Base-by-base conservation (phyloP, 2,113 vertebrate genomes). In the Myrmecophaga tridactyla region DNA sequence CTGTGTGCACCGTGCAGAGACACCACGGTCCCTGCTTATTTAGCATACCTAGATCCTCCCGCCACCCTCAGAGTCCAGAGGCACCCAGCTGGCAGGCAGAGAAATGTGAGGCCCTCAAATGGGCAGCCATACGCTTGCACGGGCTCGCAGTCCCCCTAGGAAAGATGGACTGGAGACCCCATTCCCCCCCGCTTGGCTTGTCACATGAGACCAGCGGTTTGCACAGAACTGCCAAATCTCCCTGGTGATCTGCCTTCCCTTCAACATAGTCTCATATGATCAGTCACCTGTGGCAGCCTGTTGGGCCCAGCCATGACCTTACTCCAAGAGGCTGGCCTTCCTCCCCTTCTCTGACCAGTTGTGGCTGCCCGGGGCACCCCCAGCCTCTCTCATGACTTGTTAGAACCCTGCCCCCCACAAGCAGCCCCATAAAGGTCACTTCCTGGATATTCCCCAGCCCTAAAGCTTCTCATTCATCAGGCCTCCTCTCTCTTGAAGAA, bases 401-500 rank as follows among this genome's bases (percentile, higher is more conserved):
- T 80, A 93, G 34, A 90, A 69, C 43, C n/a, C 53, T 46, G 75
- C 48, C 4, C 84, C 31, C 78, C 73, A 80, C 51, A 46, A 81
- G 67, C 88, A 88, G 53, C 80, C 78, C 69, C 48, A 17, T 77
- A 75, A 73, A 90, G 73, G 34, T 84, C 81, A 86, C 86, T 96
- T 96, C 86, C 7, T 1, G 82, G 51, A 70, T 94, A 92, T 75
- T 76, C 81, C 72, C n/a, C 34, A 51, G 23, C 60, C 81, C 41
- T 41, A 85, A 83, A 83, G 63, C 80, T 18, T 96, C 41, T 41
- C 51, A 93, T 72, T 92, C 76, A 84, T 87, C 75, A 94, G 75
- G 15, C 31, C 73, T 86, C 67, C 76, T 43, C 85, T 94, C 46
- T 60, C 60, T 69, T 67, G 34, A 72, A 95, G 46, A 96, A 92